These are phyloP conservation scores for Lycocerus yunnanus DNA, from an alignment of 2,888 invertebrate species.

Conservation along the genomic window DNA sequence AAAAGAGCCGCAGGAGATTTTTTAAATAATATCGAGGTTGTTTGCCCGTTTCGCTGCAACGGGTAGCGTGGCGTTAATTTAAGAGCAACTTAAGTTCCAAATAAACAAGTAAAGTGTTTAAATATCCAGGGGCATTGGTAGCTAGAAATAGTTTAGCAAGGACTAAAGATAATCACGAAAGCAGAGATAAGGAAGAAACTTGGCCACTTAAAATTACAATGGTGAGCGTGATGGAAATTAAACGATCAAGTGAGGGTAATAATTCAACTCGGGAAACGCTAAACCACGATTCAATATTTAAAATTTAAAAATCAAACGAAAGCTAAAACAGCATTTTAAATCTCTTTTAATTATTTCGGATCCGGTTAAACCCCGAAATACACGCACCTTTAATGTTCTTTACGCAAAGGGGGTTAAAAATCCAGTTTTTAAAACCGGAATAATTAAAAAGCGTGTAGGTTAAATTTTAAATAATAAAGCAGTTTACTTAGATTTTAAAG, in stretches of 20 bases:
- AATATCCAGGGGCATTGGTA: neutral
- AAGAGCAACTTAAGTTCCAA: neutral
- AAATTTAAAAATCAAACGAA: neutral
- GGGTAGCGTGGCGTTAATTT: neutral
- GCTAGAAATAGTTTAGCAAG: neutral
- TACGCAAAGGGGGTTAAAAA: neutral
- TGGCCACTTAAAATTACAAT: neutral
- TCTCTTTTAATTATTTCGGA: neutral
- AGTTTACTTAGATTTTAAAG: neutral
- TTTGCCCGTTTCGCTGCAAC: neutral
- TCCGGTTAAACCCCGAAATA: neutral
- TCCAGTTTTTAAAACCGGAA: neutral
- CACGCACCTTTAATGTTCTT: neutral
- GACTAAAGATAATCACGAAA: neutral
- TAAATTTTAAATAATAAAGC: neutral
- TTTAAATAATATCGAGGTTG: neutral
- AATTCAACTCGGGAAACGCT: neutral
- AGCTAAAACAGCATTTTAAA: neutral
- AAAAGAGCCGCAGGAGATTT: neutral
- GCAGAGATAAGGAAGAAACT: neutral
- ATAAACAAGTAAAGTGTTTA: neutral
- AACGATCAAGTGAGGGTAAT: neutral
- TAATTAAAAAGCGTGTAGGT: neutral
- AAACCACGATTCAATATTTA: neutral
- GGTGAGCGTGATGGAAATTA: neutral